These are phyloP conservation scores for Pseudomyrmex flavicornis DNA, from an alignment of 1,140 invertebrate genomes.

Conservation along the genomic window DNA sequence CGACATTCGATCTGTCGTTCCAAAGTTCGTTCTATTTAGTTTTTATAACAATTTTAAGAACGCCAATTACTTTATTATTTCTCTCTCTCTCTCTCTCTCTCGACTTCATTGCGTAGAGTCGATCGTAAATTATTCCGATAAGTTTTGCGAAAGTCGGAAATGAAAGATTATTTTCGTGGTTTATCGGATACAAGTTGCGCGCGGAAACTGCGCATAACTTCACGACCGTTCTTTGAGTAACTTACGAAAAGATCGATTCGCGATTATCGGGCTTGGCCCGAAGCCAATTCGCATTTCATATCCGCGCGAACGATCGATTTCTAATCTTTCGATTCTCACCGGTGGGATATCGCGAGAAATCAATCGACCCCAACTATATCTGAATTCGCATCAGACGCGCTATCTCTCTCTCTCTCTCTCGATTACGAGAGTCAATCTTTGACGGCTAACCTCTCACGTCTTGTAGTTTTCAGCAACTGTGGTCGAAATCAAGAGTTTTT, in stretches of 20 bases:
- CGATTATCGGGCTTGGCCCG: slow-evolving; percentile 28
- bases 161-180: not conserved
- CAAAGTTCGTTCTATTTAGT: not conserved
- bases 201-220: not conserved
- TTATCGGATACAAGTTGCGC: not conserved
- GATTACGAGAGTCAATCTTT: slow-evolving; percentile 48
- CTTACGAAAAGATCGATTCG: slow-evolving; percentile 22
- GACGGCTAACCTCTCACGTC: not conserved
- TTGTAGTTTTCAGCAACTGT: not conserved
- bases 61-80: not conserved
- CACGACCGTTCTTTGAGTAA: not conserved
- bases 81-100: not conserved
- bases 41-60: no score
- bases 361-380: slow-evolving; percentile 12
- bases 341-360: slow-evolving; percentile 23
- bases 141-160: not conserved
- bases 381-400: slow-evolving; percentile 9
- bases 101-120: not conserved
- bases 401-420: not conserved
- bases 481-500: slow-evolving; percentile 25
- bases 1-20: not conserved
- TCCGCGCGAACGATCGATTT: slow-evolving; percentile 10
- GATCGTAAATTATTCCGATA: not conserved
- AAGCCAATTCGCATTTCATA: slow-evolving; percentile 41
- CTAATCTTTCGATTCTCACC: slow-evolving; percentile 29